Conservation (phyloP, 1,140 invertebrate genomes). For the Aphelenchoides besseyi region DNA sequence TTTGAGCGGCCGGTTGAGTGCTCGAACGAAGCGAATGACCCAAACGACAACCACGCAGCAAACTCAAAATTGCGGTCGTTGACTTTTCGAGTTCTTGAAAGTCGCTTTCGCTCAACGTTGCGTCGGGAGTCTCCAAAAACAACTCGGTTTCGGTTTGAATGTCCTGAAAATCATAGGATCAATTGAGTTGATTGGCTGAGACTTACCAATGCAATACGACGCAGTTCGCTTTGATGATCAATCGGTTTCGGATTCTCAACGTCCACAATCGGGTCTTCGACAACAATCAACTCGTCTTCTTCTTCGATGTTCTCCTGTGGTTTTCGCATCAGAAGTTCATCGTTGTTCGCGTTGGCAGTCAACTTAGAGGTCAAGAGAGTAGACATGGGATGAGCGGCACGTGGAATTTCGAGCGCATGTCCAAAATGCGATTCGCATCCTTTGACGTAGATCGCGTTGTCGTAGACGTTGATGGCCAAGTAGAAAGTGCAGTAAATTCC, state of each 20-base stretch:
- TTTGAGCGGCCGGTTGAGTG: too few relatives aligned
- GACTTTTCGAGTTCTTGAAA: constrained; percentile 6
- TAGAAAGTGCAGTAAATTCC: constrained; percentile 23
- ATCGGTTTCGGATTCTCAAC: not conserved
- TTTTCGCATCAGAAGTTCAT: constrained; percentile 5
- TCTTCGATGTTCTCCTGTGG: not conserved
- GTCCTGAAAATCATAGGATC: constrained; percentile 4
- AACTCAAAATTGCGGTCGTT: not conserved
- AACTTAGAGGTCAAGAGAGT: not conserved
- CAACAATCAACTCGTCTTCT: not conserved
- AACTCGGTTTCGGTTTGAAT: constrained; percentile 21
- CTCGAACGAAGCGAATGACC: not conserved
- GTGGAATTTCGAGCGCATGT: constrained; percentile 5
- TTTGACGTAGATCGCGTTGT: constrained; percentile 12
- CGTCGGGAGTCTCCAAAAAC: constrained; percentile 13
- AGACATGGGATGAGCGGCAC: not conserved
- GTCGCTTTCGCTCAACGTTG: not conserved
- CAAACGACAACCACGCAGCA: constrained; percentile 7
- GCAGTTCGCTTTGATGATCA: not conserved
- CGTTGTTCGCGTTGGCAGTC: not conserved
- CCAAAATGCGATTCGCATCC: constrained; percentile 17
- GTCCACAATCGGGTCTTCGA: not conserved
- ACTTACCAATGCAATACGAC: constrained; percentile 7
- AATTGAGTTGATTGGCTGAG: not conserved
- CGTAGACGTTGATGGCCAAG: not conserved